phyloP scores from a whole-genome alignment of 2,888 invertebrate genomes.

The Sphinx pinastri region DNA sequence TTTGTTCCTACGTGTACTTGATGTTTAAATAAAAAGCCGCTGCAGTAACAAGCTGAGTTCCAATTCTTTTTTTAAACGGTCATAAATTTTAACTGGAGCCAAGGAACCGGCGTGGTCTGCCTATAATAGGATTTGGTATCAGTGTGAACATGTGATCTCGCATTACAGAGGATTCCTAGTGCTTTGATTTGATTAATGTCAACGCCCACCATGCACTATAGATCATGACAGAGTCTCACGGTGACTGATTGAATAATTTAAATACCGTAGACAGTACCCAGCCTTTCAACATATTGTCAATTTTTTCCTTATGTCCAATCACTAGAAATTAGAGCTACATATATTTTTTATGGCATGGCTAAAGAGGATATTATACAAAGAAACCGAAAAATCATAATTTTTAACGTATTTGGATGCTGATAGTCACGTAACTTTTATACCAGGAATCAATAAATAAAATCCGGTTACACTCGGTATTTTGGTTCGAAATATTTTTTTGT shows the following conservation, averaged over 20 bases:
- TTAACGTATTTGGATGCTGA: too few relatives aligned
- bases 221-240: constrained; percentile 28
- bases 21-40: neutral
- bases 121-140: constrained; percentile 65
- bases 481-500: too few relatives aligned
- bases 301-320: too few relatives aligned
- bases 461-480: too few relatives aligned
- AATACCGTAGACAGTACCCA: too few relatives aligned
- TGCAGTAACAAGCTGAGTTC: neutral
- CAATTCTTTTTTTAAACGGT: neutral
- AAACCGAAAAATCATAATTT: too few relatives aligned
- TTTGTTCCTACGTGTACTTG: neutral
- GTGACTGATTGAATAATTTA: too few relatives aligned
- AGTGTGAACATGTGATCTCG: constrained; percentile 46
- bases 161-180: constrained; percentile 65
- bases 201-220: constrained; percentile 34
- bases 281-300: too few relatives aligned
- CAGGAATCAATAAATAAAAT: neutral
- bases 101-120: neutral
- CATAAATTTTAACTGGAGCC: neutral
- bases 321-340: too few relatives aligned
- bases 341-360: too few relatives aligned
- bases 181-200: constrained; percentile 67
- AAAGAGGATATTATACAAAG: too few relatives aligned
- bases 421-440: neutral